These are phyloP conservation scores for Amphiduros pacificus DNA, from an alignment of 2,888 invertebrate genomes.

Conservation along the genomic window DNA sequence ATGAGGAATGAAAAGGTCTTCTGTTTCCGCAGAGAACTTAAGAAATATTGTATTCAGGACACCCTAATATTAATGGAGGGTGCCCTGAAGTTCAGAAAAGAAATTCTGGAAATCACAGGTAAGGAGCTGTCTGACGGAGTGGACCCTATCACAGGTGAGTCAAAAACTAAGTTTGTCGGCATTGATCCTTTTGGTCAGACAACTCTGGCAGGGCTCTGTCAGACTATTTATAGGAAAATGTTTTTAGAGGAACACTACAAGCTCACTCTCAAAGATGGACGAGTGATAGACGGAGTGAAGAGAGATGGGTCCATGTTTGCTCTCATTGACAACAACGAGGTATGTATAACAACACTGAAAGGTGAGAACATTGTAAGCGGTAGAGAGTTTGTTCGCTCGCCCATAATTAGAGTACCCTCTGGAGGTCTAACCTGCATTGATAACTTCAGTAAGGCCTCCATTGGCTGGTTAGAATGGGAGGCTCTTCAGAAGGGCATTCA, in stretches of 20 bases:
- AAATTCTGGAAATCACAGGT: neutral
- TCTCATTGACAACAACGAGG: too few species aligned
- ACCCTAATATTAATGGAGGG: neutral
- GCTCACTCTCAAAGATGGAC: neutral
- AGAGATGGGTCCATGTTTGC: too few species aligned
- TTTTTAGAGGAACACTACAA: neutral
- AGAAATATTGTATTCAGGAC: neutral
- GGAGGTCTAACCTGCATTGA: too few species aligned
- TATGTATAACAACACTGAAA: too few species aligned
- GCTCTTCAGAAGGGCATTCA: neutral
- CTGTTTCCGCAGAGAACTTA: neutral
- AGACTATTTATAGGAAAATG: neutral
- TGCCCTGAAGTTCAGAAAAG: neutral
- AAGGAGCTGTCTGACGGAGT: neutral
- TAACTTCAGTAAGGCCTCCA: too few species aligned
- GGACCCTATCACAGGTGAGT: too few species aligned
- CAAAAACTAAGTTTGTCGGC: too few species aligned
- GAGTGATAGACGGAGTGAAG: too few species aligned
- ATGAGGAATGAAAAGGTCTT: neutral
- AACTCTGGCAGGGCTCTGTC: neutral
- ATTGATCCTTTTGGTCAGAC: neutral
- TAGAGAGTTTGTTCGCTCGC: too few species aligned
- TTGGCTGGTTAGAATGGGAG: neutral
- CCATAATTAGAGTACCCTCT: too few species aligned
- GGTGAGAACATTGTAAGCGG: too few species aligned